These are phyloP conservation scores for Trinorchestia longiramus DNA, from an alignment of 1,140 invertebrate genomes.

Conservation along the genomic window DNA sequence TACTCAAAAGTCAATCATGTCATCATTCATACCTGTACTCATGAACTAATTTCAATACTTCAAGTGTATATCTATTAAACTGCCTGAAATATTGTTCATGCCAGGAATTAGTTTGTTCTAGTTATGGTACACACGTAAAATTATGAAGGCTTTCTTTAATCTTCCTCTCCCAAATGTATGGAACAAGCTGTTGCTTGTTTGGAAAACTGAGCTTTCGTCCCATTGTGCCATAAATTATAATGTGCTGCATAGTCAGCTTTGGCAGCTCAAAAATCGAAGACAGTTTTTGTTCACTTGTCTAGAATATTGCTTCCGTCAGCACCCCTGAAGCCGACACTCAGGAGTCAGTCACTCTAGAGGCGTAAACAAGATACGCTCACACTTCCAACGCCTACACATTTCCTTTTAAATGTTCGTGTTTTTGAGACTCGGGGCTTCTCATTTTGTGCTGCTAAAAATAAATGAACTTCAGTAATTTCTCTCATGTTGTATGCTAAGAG, in stretches of 20 bases:
- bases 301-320: not conserved
- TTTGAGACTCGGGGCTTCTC: not conserved
- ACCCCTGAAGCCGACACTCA: not conserved
- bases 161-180: not conserved
- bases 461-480: not conserved
- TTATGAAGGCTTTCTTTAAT: not conserved
- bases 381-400: not conserved
- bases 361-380: not conserved
- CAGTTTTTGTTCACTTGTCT: not conserved
- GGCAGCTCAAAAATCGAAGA: not conserved
- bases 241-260: not conserved
- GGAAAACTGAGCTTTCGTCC: not conserved
- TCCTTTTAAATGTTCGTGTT: not conserved
- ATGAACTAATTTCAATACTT: too few species aligned
- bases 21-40: too few species aligned
- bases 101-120: not conserved
- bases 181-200: not conserved
- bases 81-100: too few species aligned
- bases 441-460: not conserved
- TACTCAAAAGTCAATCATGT: too few species aligned
- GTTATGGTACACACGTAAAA: not conserved
- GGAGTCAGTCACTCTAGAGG: not conserved
- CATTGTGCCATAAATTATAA: too few species aligned
- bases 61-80: too few species aligned
- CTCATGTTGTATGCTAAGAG: not conserved